phyloP scores from a whole-genome alignment of 2,113 vertebrate species.

The Serinus canaria region DNA sequence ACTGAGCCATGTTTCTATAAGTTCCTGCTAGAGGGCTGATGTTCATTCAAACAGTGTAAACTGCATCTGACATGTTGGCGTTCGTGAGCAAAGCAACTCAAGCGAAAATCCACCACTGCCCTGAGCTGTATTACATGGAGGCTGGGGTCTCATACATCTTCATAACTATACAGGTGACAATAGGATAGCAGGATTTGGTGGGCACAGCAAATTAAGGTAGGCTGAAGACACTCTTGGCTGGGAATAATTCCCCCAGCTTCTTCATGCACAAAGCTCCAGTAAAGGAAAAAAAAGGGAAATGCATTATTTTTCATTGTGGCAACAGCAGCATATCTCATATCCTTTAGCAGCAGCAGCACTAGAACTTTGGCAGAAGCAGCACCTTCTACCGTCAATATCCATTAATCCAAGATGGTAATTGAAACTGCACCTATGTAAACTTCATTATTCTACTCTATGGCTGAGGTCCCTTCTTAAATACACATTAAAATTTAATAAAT shows the following conservation, averaged over 20 bases:
- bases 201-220: not conserved
- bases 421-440: not conserved
- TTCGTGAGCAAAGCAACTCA: conserved; percentile 44
- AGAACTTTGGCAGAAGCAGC: not conserved
- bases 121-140: conserved; percentile 33
- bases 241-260: not conserved
- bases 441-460: not conserved
- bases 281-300: not conserved
- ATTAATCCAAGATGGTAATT: not conserved
- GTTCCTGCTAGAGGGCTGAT: conserved; percentile 59
- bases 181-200: not conserved
- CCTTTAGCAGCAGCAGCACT: not conserved
- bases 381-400: not conserved
- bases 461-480: not conserved
- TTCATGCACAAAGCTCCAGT: not conserved
- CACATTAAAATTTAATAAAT: conserved; percentile 13
- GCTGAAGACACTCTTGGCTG: not conserved
- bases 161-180: conserved; percentile 51
- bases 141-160: conserved; percentile 58
- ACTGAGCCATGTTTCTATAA: conserved; percentile 46
- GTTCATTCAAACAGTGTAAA: conserved; percentile 65
- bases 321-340: not conserved
- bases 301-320: not conserved
- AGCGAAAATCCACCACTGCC: conserved; percentile 53
- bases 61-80: conserved; percentile 55